Percentiles rank a stretch among this genome's conserved stretches.
phyloP scores from a whole-genome alignment of 2,113 vertebrate genomes.

The Pseudorasbora parva region DNA sequence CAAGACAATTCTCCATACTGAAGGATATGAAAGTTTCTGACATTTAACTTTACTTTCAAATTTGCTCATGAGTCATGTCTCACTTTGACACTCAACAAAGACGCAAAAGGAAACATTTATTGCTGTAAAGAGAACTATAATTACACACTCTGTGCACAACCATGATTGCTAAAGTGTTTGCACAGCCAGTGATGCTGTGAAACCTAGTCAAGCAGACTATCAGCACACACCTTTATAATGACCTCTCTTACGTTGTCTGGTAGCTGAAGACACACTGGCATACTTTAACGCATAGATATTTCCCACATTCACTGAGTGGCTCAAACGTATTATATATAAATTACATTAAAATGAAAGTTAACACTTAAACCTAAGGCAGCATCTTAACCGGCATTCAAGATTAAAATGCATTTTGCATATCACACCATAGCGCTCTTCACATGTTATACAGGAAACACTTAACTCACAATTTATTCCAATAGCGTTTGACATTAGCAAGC shows the following conservation, averaged over 20 bases:
- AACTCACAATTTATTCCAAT: neutral
- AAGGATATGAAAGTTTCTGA: constrained; percentile 11
- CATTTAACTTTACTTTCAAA: neutral
- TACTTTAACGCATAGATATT: neutral
- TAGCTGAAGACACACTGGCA: neutral
- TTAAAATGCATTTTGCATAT: too few species aligned
- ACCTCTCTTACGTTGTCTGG: constrained; percentile 43
- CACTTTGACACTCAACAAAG: neutral
- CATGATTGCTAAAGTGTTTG: constrained; percentile 44
- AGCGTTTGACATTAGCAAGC: neutral
- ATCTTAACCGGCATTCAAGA: neutral
- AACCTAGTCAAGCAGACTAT: constrained; percentile 32
- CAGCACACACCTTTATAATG: constrained; percentile 42
- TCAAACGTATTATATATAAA: neutral
- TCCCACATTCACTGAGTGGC: neutral
- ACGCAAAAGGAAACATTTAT: constrained; percentile 30
- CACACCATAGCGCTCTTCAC: neutral
- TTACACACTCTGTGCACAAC: neutral
- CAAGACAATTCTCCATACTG: neutral
- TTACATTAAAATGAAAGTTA: neutral
- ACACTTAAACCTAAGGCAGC: neutral
- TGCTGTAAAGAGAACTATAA: constrained; percentile 5
- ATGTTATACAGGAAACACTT: neutral
- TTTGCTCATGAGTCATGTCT: constrained; percentile 24
- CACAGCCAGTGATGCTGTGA: constrained; percentile 15